Base-by-base conservation (phyloP, 2,113 vertebrate species). In the Eclectus roratus region DNA sequence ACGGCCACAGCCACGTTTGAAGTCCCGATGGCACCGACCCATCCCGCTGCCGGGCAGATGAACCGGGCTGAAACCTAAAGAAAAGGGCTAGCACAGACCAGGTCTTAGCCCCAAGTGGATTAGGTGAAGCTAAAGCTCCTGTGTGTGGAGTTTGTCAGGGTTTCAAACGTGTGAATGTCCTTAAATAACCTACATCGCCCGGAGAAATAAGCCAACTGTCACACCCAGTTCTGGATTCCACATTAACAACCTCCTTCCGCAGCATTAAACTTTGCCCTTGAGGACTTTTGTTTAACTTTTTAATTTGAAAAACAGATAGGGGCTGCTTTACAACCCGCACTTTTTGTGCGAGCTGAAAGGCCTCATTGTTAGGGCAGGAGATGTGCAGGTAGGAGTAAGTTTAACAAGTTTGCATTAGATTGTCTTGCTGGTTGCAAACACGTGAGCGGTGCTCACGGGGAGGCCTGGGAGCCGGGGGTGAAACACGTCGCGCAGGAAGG, bases 151-250 rank as follows among this genome's bases (percentile, higher is more conserved):
- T 91, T 89, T 94, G 91, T 91, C 66, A 72, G 92, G 41, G 88
- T 69, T 91, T 85, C 88, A 44, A 91, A 94, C 7, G 94, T 94
- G 94, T 91, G 96, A 95, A 96, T 98, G 98, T 98, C 98, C 98
- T 98, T 84, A 98, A 97, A 97, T 98, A 98, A 98, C 98, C 97
- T 78, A 71, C 95, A 85, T 93, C n/a, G 90, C 96, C 94, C 5
- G 33, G 93, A 97, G 97, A 97, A 97, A 96, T 77, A 80, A 97
- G 95, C 94, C 60, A 97, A 97, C 92, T 84, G 97, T 98, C 98
- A 98, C 98, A 98, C 98, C 97, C 97, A 97, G 96, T 96, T 97
- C 97, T 98, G 97, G 97, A 98, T 98, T 98, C 97, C 98, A 98
- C 98, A 97, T 97, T 98, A 98, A 98, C 97, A 97, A 95, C 96